Conservation (phyloP, 2,888 invertebrate genomes). For the Ptilodon capucinus region DNA sequence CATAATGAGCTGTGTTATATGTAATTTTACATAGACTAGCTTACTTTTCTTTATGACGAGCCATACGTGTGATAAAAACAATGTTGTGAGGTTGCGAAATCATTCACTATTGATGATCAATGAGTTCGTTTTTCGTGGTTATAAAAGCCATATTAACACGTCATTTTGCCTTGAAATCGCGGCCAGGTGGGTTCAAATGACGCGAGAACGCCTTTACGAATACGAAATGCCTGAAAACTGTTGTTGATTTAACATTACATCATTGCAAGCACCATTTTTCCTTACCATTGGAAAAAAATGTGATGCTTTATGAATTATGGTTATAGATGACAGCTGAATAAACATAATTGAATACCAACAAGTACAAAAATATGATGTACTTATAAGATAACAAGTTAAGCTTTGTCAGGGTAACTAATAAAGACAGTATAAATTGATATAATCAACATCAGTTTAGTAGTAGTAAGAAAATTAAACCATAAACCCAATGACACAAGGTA, state of each 20-base stretch:
- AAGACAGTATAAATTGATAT: too few species aligned
- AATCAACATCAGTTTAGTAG: too few species aligned
- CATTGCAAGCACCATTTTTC: background rate
- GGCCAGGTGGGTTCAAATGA: slow-evolving; percentile 9
- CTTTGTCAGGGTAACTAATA: too few species aligned
- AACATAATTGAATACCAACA: background rate
- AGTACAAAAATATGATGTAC: background rate
- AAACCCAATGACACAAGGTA: too few species aligned
- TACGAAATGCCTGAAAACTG: slow-evolving; percentile 22
- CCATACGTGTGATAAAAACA: background rate
- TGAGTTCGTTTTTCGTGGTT: slow-evolving; percentile 9
- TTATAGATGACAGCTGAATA: background rate
- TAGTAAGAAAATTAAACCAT: too few species aligned
- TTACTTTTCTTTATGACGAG: background rate
- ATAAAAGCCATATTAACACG: slow-evolving; percentile 7
- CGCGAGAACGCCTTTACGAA: slow-evolving; percentile 8
- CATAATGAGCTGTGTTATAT: slow-evolving; percentile 12
- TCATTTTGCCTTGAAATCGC: slow-evolving; percentile 30
- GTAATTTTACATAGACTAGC: background rate
- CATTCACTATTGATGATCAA: background rate
- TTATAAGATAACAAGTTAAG: background rate
- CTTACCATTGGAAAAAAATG: background rate
- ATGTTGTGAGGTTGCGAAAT: background rate
- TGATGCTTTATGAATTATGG: background rate
- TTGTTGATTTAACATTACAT: background rate